These are phyloP conservation scores for Macroramphosus scolopax DNA, from an alignment of 2,797 vertebrate genomes.

Conservation along the genomic window DNA sequence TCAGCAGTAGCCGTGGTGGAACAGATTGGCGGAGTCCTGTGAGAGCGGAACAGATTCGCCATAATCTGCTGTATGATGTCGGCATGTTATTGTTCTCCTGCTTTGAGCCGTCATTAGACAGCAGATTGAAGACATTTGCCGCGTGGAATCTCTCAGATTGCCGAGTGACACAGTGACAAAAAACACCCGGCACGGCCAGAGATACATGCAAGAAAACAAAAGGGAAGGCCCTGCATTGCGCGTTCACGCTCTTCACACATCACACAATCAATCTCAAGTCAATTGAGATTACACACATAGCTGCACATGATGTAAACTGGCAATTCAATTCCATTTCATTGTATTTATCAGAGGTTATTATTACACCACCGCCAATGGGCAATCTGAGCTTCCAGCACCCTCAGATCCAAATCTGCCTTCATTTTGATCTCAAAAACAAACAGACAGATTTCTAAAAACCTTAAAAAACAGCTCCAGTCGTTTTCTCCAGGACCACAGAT, in stretches of 20 bases:
- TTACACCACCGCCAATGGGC: too few relatives aligned
- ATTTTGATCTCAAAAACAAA: too few relatives aligned
- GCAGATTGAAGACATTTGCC: constrained; percentile 71
- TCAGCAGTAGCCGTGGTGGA: constrained; percentile 19
- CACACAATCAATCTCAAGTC: neutral
- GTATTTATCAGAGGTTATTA: too few relatives aligned
- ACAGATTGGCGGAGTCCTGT: constrained; percentile 37
- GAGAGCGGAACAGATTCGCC: constrained; percentile 51
- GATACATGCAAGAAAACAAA: constrained; percentile 13
- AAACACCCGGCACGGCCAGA: constrained; percentile 9
- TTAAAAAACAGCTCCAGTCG: too few relatives aligned
- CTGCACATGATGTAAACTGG: too few relatives aligned
- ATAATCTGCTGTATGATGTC: constrained; percentile 61
- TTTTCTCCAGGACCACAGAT: too few relatives aligned
- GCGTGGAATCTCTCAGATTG: constrained; percentile 44
- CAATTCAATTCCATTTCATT: too few relatives aligned
- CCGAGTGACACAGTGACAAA: constrained; percentile 26
- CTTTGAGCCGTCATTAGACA: constrained; percentile 63
- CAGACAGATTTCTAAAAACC: too few relatives aligned
- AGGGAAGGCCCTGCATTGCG: too few relatives aligned
- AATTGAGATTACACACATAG: constrained; percentile 9
- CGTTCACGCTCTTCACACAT: constrained; percentile 2
- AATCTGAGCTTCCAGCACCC: too few relatives aligned
- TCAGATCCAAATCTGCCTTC: too few relatives aligned
- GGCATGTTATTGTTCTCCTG: constrained; percentile 52